Evolutionary conservation across 2,888 invertebrate species (phyloP), one percentile per base, ranked within the genome.

Genomic region (Scaptomyza tumidula): DNA sequence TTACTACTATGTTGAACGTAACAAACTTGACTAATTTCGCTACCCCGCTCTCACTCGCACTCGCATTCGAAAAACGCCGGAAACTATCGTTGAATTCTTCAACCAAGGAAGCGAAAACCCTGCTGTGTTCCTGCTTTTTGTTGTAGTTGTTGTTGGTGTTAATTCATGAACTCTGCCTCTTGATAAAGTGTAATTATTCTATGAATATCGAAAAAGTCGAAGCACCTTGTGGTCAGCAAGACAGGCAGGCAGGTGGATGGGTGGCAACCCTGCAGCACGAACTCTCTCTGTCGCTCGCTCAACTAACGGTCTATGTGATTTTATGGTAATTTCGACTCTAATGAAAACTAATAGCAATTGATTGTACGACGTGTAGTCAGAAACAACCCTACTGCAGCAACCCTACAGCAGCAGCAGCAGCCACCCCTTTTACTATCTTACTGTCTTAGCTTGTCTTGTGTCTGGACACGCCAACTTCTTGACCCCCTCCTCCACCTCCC

Each of bases 261-360:
- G 33, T 55, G 50, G 66, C 52, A 50, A 52, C 66, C 33, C 50
- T 35, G 11, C 29, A 6, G 77, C 80, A 77, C 71, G 65, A 70
- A 74, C 79, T 68, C 68, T 67, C 68, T 14, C 31, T n/a, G 10
- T 29, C 29, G 0, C 29, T 10, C 33, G 13, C 33, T 39, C n/a
- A 66, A 62, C 79, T 72, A 67, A 71, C 61, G 71, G 69, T 68
- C 67, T 76, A 63, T 86, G 83, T 86, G 86, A 88, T 85, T 85
- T 85, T 85, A 89, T 85, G 85, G 89, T 85, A 85, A 89, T 85
- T 89, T 87, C 16, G 86, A 71, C 72, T 78, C 71, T 85, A 85
- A 85, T 85, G 85, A 85, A 85, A 85, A 85, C 85, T 85, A 89
- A 85, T 85, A 82, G 85, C 89, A 85, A 89, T 85, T 89, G 89